Evolutionary conservation across 1,140 invertebrate species (phyloP), one percentile per base, ranked within the genome.

Genomic region (Nasonia longicornis): DNA sequence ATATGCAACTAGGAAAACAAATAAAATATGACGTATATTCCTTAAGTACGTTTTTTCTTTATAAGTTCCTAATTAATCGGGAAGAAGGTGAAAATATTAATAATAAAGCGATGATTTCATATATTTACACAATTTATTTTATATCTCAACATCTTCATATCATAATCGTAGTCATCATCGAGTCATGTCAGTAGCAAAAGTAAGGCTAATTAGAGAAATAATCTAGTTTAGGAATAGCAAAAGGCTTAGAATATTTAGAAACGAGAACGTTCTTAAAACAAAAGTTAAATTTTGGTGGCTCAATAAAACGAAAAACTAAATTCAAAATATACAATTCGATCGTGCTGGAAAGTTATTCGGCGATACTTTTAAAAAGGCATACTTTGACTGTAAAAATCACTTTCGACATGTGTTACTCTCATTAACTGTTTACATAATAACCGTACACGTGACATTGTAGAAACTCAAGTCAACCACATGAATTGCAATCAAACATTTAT

Each of bases 101-200:
- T n/a, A 72, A 74, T 29, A 73, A 31, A 73, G 31, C 22, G 26
- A 31, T 38, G 1, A n/a, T 84, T 83, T 85, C 31, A 77, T 87
- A 87, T 90, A 90, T 89, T 89, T 90, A 90, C 89, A 90, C 86
- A 87, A 90, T 89, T 90, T 90, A 90, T 89, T 90, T 89, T 89
- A 89, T 89, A 89, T 88, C 74, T 90, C 88, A 89, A 89, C 87
- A 89, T 89, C 82, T 85, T 87, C 81, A 86, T 88, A 89, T 87
- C 83, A 81, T 86, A 87, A 87, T 89, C 84, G 82, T 88, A 85
- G 84, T 88, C 83, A 86, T 89, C 85, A 88, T 87, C 84, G 85
- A 89, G 86, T 88, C 85, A 86, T 84, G 80, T 84, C 79, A 86
- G 84, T 86, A 84, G 81, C 82, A 85, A 86, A 88, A 85, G 48